These are phyloP conservation scores for Lamproptera curius DNA, from an alignment of 2,888 invertebrate genomes.

Conservation along the genomic window DNA sequence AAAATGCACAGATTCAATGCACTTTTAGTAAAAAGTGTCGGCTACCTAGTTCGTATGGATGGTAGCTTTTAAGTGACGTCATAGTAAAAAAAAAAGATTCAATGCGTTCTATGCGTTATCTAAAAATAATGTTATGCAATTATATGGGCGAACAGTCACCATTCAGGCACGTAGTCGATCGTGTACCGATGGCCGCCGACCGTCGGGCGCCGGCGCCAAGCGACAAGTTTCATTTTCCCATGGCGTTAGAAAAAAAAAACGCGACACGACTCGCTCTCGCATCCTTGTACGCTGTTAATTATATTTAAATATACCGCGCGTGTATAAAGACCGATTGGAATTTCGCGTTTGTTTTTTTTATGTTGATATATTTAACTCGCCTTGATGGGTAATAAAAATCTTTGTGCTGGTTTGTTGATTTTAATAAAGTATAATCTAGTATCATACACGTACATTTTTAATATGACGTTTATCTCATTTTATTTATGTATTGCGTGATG, in stretches of 20 bases:
- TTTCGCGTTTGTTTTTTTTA: slow-evolving; percentile 2
- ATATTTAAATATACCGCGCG: slow-evolving; percentile 16
- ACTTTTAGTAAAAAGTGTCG: no score
- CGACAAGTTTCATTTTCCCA: slow-evolving; percentile 27
- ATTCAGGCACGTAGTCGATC: slow-evolving; percentile 1
- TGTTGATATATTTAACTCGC: neutral
- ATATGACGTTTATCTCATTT: no score
- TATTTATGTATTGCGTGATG: no score
- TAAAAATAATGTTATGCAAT: neutral
- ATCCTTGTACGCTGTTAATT: slow-evolving; percentile 21
- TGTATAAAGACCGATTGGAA: slow-evolving; percentile 6
- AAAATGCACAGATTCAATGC: no score
- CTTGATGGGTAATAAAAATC: no score
- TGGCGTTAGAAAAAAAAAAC: slow-evolving; percentile 18
- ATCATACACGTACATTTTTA: no score
- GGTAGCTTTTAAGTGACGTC: no score
- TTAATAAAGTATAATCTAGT: no score
- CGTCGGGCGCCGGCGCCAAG: slow-evolving; percentile 63
- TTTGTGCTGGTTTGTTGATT: no score
- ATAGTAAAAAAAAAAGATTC: no score
- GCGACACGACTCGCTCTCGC: slow-evolving; percentile 17
- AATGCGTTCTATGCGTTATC: neutral
- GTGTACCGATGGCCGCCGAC: slow-evolving; percentile 33
- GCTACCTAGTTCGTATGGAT: no score
- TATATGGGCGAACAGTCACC: neutral